phyloP scores from a whole-genome alignment of 2,888 invertebrate species.

The Lucinisca nassula region DNA sequence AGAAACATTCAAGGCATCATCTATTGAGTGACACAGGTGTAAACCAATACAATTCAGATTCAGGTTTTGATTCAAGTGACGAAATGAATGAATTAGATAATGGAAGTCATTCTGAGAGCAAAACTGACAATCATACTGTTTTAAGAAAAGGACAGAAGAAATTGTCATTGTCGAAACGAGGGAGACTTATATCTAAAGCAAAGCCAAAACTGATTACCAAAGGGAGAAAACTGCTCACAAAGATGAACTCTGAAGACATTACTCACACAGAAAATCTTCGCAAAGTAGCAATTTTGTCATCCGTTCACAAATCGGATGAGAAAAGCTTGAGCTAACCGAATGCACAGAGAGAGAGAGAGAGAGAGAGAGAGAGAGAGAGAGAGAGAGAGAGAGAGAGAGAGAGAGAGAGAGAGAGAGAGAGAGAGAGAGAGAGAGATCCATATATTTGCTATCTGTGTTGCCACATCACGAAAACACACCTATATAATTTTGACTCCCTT shows the following conservation, averaged over 20 bases:
- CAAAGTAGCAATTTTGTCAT: background rate
- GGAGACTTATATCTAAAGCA: background rate
- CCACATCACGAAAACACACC: no score
- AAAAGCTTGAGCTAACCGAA: background rate
- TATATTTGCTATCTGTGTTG: no score
- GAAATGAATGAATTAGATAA: background rate
- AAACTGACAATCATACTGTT: no score
- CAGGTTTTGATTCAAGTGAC: slow-evolving; percentile 29
- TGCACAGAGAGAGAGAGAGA: no score
- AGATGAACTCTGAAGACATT: background rate
- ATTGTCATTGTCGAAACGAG: background rate
- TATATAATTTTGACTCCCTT: no score
- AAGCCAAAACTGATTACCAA: background rate
- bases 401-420: background rate
- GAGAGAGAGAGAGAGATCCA: no score
- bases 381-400: background rate
- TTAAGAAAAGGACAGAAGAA: background rate
- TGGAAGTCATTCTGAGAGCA: background rate
- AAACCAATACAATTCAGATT: slow-evolving; percentile 16
- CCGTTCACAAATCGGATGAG: background rate
- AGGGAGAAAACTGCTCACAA: background rate
- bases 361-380: slow-evolving; percentile 4
- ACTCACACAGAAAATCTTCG: background rate
- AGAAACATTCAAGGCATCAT: background rate
- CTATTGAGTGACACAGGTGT: background rate